A percentile compares a stretch with the other conserved stretches of the same genome.
phyloP scores from a whole-genome alignment of 2,113 vertebrate genomes.

The Cercopithecus mona region DNA sequence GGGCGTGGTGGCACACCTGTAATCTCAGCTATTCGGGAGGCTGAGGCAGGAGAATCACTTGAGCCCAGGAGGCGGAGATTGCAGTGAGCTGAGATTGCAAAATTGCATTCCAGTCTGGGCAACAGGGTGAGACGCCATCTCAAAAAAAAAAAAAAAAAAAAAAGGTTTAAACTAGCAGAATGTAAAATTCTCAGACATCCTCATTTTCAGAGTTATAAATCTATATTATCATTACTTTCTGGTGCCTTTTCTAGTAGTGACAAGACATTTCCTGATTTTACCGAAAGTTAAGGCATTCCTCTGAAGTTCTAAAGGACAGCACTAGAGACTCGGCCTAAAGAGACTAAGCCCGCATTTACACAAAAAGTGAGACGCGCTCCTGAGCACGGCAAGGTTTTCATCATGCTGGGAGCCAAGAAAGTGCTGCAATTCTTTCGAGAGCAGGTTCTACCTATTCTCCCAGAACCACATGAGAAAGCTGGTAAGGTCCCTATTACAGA shows the following conservation, averaged over 20 bases:
- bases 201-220: neutral
- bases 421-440: neutral
- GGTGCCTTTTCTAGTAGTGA: neutral
- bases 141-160: too few species aligned
- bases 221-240: neutral
- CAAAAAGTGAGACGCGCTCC: rapidly evolving
- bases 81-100: too few species aligned
- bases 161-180: neutral
- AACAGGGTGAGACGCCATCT: too few species aligned
- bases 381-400: neutral
- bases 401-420: neutral
- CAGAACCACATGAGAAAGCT: neutral
- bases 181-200: neutral
- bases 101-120: too few species aligned
- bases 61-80: too few species aligned
- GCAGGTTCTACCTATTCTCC: neutral
- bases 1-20: too few species aligned
- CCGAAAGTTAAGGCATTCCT: neutral
- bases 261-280: neutral
- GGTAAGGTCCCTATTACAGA: neutral
- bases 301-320: neutral
- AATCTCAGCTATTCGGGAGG: too few species aligned
- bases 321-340: neutral
- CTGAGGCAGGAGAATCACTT: too few species aligned
- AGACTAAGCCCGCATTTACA: neutral